Evolutionary conservation across 2,797 vertebrate genomes (phyloP).

Genomic region (Carcharodon carcharias): DNA sequence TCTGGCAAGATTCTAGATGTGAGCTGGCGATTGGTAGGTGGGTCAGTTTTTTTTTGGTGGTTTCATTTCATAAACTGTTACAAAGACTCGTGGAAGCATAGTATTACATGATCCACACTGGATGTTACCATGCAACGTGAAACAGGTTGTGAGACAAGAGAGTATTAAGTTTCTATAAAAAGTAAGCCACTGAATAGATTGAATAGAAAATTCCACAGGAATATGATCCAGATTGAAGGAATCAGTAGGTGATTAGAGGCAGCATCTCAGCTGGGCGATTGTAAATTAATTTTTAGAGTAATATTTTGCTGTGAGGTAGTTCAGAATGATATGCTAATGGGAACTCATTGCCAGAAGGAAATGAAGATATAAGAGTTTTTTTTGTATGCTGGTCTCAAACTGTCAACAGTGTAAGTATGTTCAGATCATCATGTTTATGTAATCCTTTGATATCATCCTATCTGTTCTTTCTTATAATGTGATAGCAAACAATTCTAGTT

Average conservation of each 20-base stretch:
- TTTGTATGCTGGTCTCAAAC: neutral
- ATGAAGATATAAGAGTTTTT: slow-evolving; percentile 18
- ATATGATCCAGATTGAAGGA: neutral
- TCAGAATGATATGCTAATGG: slow-evolving; percentile 28
- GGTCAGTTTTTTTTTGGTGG: slow-evolving; percentile 8
- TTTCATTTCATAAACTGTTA: neutral
- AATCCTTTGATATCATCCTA: neutral
- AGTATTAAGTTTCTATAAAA: slow-evolving; percentile 28
- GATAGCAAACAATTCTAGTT: neutral
- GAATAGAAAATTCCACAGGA: neutral
- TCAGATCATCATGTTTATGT: neutral
- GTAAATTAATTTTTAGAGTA: slow-evolving; percentile 20
- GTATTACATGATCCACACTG: neutral
- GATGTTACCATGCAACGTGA: slow-evolving; percentile 9
- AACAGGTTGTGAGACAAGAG: slow-evolving; percentile 8
- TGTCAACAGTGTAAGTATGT: slow-evolving; percentile 33
- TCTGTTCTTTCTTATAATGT: neutral
- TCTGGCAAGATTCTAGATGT: neutral
- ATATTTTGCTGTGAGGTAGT: neutral
- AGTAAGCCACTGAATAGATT: neutral
- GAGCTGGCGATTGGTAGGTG: neutral
- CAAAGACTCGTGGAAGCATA: neutral
- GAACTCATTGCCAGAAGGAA: slow-evolving; percentile 2
- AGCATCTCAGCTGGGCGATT: neutral
- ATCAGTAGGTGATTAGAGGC: slow-evolving; percentile 20